A percentile compares a stretch with the other conserved stretches of the same genome.
Evolutionary conservation across 2,113 vertebrate genomes (phyloP).

Genomic region (Eonycteris spelaea): DNA sequence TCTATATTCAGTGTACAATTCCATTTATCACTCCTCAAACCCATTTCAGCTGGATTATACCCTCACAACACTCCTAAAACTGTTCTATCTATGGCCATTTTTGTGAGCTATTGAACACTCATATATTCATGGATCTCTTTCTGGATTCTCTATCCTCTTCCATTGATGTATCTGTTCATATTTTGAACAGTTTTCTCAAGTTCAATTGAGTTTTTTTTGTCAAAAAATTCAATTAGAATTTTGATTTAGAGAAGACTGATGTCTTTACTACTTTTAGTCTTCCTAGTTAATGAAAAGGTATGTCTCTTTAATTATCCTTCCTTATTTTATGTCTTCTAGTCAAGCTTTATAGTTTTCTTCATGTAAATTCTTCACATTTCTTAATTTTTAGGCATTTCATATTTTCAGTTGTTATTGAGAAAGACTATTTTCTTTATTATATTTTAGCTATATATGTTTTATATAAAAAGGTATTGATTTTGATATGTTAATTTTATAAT

Average conservation of each 20-base stretch:
- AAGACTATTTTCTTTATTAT: not conserved
- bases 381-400: not conserved
- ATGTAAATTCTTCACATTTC: not conserved
- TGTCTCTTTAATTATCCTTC: not conserved
- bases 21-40: not conserved
- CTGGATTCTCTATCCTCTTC: not conserved
- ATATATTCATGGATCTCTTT: constrained; percentile 27
- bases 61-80: not conserved
- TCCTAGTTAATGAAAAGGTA: not conserved
- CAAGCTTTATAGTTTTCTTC: not conserved
- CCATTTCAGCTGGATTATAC: not conserved
- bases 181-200: constrained; percentile 67
- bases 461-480: not conserved
- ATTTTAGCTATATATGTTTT: not conserved
- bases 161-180: constrained; percentile 48
- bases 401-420: not conserved
- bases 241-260: constrained; percentile 18
- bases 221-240: constrained; percentile 49
- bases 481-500: not conserved
- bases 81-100: not conserved
- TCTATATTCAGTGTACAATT: not conserved
- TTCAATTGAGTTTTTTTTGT: constrained; percentile 40
- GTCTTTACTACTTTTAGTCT: not conserved
- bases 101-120: constrained; percentile 25
- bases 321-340: not conserved